phyloP scores from a whole-genome alignment of 2,888 invertebrate genomes.

The Vesta saturnalis region DNA sequence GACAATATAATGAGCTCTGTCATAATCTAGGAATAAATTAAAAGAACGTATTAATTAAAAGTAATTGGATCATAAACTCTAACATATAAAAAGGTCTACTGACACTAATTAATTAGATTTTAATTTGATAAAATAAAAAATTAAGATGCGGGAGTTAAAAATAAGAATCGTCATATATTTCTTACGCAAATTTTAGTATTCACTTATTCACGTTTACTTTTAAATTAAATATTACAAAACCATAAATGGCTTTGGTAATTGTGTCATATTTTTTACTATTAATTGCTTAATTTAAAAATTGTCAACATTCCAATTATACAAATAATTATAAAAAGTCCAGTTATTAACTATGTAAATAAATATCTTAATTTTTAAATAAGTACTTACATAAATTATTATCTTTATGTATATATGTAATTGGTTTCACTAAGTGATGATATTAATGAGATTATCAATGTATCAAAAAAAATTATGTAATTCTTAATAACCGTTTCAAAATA shows the following conservation, averaged over 20 bases:
- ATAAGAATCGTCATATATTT: background rate
- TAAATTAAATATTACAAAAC: background rate
- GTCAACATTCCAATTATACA: background rate
- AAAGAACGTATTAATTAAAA: conserved; percentile 8
- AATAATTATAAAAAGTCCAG: background rate
- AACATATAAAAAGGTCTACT: background rate
- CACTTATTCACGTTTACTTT: background rate
- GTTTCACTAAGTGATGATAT: background rate
- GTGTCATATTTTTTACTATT: background rate
- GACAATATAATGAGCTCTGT: conserved; percentile 2
- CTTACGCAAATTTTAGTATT: background rate
- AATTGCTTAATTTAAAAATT: background rate
- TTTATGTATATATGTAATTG: too few relatives aligned
- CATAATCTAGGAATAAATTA: conserved; percentile 5
- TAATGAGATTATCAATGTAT: background rate
- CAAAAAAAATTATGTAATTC: background rate
- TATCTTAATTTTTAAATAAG: background rate
- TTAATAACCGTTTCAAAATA: background rate
- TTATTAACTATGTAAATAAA: background rate
- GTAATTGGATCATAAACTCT: conserved; percentile 11
- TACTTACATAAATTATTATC: background rate
- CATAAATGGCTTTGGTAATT: background rate
- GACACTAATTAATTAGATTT: background rate
- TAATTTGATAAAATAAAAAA: background rate
- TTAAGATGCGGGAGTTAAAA: background rate